Conservation (phyloP, 2,797 vertebrate genomes). For the Ataeniobius toweri region DNA sequence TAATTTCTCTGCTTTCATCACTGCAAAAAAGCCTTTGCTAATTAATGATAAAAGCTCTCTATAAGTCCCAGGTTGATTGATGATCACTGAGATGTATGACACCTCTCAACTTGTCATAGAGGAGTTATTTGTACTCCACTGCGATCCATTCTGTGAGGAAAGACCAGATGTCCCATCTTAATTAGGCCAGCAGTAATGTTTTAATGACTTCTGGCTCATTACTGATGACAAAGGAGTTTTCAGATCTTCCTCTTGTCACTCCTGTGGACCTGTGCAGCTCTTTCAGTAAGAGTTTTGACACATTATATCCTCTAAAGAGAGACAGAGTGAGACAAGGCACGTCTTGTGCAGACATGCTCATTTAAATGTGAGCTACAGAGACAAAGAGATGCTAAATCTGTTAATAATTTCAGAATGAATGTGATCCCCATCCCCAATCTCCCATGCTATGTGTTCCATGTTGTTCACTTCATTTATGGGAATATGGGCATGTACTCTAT, state of each 20-base stretch:
- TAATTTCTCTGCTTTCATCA: constrained; percentile 67
- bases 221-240: constrained; percentile 73
- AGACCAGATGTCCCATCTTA: constrained; percentile 87
- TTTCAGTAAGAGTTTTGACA: constrained; percentile 70
- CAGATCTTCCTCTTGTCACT: constrained; percentile 78
- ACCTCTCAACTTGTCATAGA: constrained; percentile 84
- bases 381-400: constrained; percentile 50
- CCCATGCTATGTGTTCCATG: constrained; percentile 59
- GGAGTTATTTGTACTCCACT: constrained; percentile 83
- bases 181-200: constrained; percentile 86
- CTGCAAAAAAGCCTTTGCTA: constrained; percentile 75
- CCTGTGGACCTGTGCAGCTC: constrained; percentile 67
- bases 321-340: constrained; percentile 26
- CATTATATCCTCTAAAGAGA: constrained; percentile 68
- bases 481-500: constrained; percentile 61
- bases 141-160: constrained; percentile 80
- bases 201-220: constrained; percentile 85
- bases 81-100: constrained; percentile 86
- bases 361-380: constrained; percentile 27
- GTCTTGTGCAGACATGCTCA: constrained; percentile 8
- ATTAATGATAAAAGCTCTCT: constrained; percentile 80
- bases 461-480: constrained; percentile 56
- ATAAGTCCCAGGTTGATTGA: constrained; percentile 83
- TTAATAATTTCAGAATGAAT: constrained; percentile 51
- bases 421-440: constrained; percentile 51